Conservation (phyloP, 2,113 vertebrate genomes). For the Caretta caretta region DNA sequence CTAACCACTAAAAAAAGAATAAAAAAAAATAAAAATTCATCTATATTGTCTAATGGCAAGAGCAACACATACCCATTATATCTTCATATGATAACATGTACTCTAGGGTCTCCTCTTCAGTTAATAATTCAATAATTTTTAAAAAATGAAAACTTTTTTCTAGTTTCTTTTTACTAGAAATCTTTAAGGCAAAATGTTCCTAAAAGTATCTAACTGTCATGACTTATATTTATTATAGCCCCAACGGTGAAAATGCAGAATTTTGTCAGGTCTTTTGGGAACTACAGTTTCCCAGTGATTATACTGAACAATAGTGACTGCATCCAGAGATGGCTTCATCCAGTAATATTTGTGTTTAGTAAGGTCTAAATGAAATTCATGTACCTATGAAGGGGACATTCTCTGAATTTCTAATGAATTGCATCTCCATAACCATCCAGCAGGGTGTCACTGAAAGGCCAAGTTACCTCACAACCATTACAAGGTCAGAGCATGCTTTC, state of each 20-base stretch:
- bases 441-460: rapidly evolving
- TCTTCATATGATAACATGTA: background rate
- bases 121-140: background rate
- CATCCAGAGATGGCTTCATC: background rate
- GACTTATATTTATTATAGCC: background rate
- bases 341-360: background rate
- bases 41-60: background rate
- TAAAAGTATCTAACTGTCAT: background rate
- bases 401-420: background rate
- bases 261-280: background rate
- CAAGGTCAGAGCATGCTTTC: background rate
- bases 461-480: background rate
- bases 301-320: background rate
- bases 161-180: background rate
- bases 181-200: background rate
- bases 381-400: background rate
- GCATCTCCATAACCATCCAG: background rate
- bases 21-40: background rate
- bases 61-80: rapidly evolving
- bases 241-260: background rate
- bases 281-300: background rate
- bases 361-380: background rate
- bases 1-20: background rate
- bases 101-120: background rate
- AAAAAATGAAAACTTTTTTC: background rate